Evolutionary conservation across 2,113 vertebrate genomes (phyloP).

Genomic region (Vulpes vulpes): DNA sequence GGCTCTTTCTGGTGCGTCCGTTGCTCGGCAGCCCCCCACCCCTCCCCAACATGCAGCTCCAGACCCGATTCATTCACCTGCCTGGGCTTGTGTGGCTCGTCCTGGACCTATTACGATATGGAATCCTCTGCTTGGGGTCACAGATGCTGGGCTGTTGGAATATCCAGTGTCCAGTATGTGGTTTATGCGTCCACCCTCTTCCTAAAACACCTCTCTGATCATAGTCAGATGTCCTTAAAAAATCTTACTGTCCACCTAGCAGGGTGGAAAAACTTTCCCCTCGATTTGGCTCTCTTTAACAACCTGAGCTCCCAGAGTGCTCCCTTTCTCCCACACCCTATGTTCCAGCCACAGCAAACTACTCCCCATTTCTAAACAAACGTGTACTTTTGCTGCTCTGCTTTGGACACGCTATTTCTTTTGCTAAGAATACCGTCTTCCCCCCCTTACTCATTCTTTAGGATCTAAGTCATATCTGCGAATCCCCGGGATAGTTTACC

Average conservation of each 20-base stretch:
- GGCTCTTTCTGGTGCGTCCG: not conserved
- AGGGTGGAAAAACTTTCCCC: not conserved
- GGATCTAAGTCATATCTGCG: not conserved
- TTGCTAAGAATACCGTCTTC: not conserved
- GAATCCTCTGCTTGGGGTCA: not conserved
- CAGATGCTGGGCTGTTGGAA: not conserved
- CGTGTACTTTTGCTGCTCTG: not conserved
- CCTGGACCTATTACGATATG: not conserved
- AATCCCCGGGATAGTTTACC: not conserved
- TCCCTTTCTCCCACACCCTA: slow-evolving; percentile 63
- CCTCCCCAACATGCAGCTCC: not conserved
- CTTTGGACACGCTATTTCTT: slow-evolving; percentile 7
- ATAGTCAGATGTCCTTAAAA: not conserved
- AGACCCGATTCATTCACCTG: not conserved
- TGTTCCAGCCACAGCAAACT: slow-evolving; percentile 52
- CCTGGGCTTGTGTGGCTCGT: not conserved
- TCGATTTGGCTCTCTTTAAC: not conserved
- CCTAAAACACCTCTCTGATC: not conserved
- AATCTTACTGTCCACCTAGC: not conserved
- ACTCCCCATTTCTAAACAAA: slow-evolving; percentile 81
- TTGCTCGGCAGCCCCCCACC: no score
- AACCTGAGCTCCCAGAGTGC: not conserved
- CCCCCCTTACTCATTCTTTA: not conserved
- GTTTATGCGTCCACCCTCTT: not conserved
- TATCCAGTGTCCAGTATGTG: no score